Evolutionary conservation across 2,888 invertebrate genomes (phyloP), one percentile per base, ranked within the genome.

Genomic region (Dendrolimus pini): DNA sequence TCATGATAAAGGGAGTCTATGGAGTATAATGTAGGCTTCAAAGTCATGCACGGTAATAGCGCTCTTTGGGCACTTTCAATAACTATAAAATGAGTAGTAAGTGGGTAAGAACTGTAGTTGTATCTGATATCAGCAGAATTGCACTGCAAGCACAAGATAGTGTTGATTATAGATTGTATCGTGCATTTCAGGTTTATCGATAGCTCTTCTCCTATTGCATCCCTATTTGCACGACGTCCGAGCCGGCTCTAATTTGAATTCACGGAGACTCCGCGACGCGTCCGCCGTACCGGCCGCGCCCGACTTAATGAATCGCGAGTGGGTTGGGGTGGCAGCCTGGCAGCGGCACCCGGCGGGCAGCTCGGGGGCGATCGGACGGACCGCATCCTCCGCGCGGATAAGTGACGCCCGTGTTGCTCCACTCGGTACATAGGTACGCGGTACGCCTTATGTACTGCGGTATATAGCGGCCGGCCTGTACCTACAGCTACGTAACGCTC

Each of bases 351-450:
- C 66, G 62, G 71, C 74, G 74, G 75, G 73, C 75, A 67, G 69
- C 71, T 62, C 70, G 83, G 85, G 83, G 84, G 82, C 72, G 83
- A 87, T 85, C 85, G 85, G 87, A 85, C 83, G 84, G 77, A 83
- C 88, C 89, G 90, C 90, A 90, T 91, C 90, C 89, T 89, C 88
- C 82, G 85, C 86, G 88, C 85, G 89, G 88, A 85, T 89, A 90
- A 90, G 90, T 89, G 89, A 89, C 89, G 89, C 89, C 88, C 88
- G 89, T 87, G 89, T 89, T 85, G 83, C 88, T 47, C 47, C 30
- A 30, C 30, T 85, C 76, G 78, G 82, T 79, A 83, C 82, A 82
- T 84, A 83, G 77, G 82, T 85, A 82, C 79, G 74, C 82, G 77
- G 82, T 85, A 82, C 79, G 74, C 82, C 87, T 85, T 89, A 89